A percentile compares a stretch with the other conserved stretches of the same genome.
These are phyloP conservation scores for Chelon auratus DNA, from an alignment of 2,797 vertebrate species.

Conservation along the genomic window DNA sequence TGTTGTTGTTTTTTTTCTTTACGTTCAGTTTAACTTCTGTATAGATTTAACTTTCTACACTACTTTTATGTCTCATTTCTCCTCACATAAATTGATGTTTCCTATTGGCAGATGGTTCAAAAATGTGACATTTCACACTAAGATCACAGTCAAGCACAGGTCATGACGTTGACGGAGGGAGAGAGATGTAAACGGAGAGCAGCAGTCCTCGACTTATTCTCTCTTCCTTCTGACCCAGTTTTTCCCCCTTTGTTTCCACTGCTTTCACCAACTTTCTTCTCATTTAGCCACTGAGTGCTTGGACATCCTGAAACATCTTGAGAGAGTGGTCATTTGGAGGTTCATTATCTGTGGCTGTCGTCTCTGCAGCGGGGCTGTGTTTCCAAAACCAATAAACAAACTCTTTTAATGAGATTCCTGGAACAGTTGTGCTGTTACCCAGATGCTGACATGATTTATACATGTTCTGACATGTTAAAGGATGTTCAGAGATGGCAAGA, in stretches of 20 bases:
- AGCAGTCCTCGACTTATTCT: slow-evolving; percentile 8
- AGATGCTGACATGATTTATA: not conserved
- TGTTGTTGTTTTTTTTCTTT: not conserved
- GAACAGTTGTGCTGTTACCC: slow-evolving; percentile 28
- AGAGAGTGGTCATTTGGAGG: slow-evolving; percentile 28
- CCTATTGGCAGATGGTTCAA: slow-evolving; percentile 1
- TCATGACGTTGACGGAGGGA: slow-evolving; percentile 29
- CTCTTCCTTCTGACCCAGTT: slow-evolving; percentile 59
- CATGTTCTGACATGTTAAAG: slow-evolving; percentile 4
- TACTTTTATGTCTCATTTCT: not conserved
- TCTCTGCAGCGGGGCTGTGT: slow-evolving; percentile 36
- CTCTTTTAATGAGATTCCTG: slow-evolving; percentile 65
- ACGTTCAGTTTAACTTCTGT: too few species aligned
- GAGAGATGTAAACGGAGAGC: slow-evolving; percentile 39
- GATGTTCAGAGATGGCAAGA: not conserved
- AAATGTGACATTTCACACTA: slow-evolving; percentile 30
- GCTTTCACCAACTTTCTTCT: slow-evolving; percentile 49
- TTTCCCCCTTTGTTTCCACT: slow-evolving; percentile 20
- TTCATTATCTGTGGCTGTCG: slow-evolving; percentile 38
- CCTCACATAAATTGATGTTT: slow-evolving; percentile 7
- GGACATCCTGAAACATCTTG: slow-evolving; percentile 14
- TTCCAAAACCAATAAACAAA: slow-evolving; percentile 62
- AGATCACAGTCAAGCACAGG: slow-evolving; percentile 27
- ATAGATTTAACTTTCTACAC: not conserved
- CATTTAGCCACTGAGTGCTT: slow-evolving; percentile 27